Evolutionary conservation across 2,797 vertebrate species (phyloP).

Genomic region (Varecia variegata): DNA sequence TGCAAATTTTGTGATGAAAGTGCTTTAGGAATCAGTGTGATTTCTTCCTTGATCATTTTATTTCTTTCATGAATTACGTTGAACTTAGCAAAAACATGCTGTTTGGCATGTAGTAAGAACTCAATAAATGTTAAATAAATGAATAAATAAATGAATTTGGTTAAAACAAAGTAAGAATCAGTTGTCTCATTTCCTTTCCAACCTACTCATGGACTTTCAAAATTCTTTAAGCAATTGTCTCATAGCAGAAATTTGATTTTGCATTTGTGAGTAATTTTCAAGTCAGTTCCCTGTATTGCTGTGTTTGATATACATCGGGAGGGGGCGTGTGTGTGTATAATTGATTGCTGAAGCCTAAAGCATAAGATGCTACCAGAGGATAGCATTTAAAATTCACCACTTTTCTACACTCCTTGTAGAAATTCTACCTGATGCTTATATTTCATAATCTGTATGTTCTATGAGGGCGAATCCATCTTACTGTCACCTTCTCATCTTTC

Average conservation of each 20-base stretch:
- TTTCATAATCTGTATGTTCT: conserved; percentile 33
- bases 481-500: conserved; percentile 21
- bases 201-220: neutral
- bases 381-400: neutral
- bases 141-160: conserved; percentile 26
- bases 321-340: neutral
- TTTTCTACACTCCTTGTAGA: neutral
- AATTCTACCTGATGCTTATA: neutral
- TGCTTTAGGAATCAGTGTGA: conserved; percentile 74
- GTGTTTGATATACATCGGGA: neutral
- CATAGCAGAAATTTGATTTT: neutral
- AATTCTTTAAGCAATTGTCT: neutral
- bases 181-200: neutral
- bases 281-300: neutral
- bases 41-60: conserved; percentile 48
- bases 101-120: neutral
- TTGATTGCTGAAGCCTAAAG: neutral
- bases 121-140: conserved; percentile 31
- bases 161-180: conserved; percentile 38
- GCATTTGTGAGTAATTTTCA: neutral
- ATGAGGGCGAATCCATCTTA: conserved; percentile 26
- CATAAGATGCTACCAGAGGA: neutral
- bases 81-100: conserved; percentile 27
- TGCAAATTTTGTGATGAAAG: conserved; percentile 68
- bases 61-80: neutral